Evolutionary conservation across 2,113 vertebrate genomes (phyloP).

Genomic region (Columbina picui): DNA sequence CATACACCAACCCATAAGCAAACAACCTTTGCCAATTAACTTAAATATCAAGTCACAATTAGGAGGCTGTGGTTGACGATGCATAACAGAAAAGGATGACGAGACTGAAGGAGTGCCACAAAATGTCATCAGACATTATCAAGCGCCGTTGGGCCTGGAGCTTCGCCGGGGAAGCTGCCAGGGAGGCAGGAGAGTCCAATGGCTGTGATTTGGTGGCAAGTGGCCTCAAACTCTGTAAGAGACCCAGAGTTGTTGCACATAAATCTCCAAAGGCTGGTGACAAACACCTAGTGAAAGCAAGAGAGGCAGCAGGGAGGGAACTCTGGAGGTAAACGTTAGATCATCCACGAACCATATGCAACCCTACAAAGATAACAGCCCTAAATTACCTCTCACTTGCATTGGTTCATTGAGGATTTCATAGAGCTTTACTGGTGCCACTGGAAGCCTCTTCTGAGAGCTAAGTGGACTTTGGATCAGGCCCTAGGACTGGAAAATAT

Average conservation of each 20-base stretch:
- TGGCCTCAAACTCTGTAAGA: not conserved
- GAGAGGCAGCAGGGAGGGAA: not conserved
- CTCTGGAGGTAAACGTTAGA: slow-evolving; percentile 22
- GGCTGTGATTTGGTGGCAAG: not conserved
- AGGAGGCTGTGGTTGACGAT: not conserved
- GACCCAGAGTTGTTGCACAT: not conserved
- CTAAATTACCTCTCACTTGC: slow-evolving; percentile 44
- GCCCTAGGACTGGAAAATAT: slow-evolving; percentile 34
- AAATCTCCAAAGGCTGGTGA: not conserved
- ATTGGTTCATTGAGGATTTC: slow-evolving; percentile 25
- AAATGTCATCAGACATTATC: slow-evolving; percentile 19
- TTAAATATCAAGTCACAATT: not conserved
- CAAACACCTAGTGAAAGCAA: not conserved
- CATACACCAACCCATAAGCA: not conserved
- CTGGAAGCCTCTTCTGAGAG: not conserved
- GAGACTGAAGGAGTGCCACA: not conserved
- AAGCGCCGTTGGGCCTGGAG: not conserved
- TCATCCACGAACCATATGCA: not conserved
- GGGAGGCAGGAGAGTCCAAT: not conserved
- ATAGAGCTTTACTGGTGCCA: not conserved
- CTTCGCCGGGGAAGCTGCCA: not conserved
- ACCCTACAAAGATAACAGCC: slow-evolving; percentile 41
- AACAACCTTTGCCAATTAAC: not conserved
- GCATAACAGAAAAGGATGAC: not conserved
- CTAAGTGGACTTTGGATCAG: slow-evolving; percentile 11